A percentile compares a stretch with the other conserved stretches of the same genome.
Conservation (phyloP, 2,113 vertebrate species). For the Loxodonta africana region DNA sequence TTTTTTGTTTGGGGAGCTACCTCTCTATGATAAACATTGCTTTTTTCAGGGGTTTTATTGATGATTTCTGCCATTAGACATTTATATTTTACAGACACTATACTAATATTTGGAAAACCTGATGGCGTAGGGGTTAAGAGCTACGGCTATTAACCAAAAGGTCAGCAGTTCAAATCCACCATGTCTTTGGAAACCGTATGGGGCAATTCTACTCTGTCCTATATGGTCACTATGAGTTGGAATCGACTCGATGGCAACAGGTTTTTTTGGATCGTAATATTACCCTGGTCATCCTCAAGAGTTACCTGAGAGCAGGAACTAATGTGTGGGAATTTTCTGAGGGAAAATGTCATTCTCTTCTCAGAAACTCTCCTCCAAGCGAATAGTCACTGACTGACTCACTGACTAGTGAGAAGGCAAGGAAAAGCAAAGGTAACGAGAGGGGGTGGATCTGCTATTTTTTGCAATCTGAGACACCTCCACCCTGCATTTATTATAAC, state of each 20-base stretch:
- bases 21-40: neutral
- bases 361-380: neutral
- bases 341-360: neutral
- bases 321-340: neutral
- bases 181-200: too few species aligned
- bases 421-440: neutral
- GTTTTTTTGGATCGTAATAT: too few species aligned
- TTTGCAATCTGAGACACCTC: constrained; percentile 11
- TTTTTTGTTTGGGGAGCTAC: neutral
- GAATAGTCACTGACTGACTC: neutral
- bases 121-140: too few species aligned
- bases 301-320: neutral
- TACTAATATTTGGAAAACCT: too few species aligned
- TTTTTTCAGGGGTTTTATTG: neutral
- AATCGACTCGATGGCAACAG: too few species aligned
- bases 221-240: too few species aligned
- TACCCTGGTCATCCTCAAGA: neutral
- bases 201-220: too few species aligned
- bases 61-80: neutral
- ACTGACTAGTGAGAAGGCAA: neutral
- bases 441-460: constrained; percentile 57
- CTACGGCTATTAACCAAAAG: too few species aligned
- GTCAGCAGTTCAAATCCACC: too few species aligned
- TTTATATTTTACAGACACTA: rapidly evolving
- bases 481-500: neutral